These are phyloP conservation scores for Myiozetetes cayanensis DNA, from an alignment of 2,113 vertebrate species.

Conservation along the genomic window DNA sequence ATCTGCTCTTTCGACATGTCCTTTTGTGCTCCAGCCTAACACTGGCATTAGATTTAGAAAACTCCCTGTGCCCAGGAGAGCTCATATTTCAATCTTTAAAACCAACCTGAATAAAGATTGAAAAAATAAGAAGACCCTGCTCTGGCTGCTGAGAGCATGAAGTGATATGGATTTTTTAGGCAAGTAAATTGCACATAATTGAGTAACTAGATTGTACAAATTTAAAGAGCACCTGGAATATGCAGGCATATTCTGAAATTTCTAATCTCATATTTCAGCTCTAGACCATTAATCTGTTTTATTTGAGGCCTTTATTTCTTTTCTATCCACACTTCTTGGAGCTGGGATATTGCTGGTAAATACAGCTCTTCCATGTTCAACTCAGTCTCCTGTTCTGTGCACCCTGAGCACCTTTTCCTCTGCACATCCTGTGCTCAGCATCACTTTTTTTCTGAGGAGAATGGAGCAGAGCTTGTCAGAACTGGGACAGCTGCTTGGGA, in stretches of 20 bases:
- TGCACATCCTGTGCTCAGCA: not conserved
- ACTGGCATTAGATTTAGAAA: not conserved
- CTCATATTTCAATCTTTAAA: conserved; percentile 1
- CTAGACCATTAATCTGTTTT: conserved; percentile 28
- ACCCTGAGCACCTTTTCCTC: not conserved
- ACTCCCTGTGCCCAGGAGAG: not conserved
- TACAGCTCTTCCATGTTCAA: fast-evolving
- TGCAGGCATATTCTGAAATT: conserved; percentile 29
- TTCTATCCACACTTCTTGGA: not conserved
- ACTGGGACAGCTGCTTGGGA: not conserved
- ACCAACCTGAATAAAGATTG: not conserved
- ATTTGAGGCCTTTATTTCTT: conserved; percentile 8
- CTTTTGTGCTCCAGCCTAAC: not conserved
- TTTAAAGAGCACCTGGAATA: conserved; percentile 48
- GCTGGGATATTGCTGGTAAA: not conserved
- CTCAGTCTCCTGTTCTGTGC: not conserved
- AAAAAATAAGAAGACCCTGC: not conserved
- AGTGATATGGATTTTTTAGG: conserved; percentile 29
- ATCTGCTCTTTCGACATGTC: not conserved
- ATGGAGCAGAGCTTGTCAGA: not conserved
- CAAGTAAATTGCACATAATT: conserved; percentile 53
- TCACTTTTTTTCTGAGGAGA: not conserved
- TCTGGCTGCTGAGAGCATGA: not conserved
- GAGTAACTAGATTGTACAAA: conserved; percentile 12
- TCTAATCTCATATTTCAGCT: conserved; percentile 44